Base-by-base conservation (phyloP, 2,113 vertebrate genomes). In the Sebastes schlegelii region DNA sequence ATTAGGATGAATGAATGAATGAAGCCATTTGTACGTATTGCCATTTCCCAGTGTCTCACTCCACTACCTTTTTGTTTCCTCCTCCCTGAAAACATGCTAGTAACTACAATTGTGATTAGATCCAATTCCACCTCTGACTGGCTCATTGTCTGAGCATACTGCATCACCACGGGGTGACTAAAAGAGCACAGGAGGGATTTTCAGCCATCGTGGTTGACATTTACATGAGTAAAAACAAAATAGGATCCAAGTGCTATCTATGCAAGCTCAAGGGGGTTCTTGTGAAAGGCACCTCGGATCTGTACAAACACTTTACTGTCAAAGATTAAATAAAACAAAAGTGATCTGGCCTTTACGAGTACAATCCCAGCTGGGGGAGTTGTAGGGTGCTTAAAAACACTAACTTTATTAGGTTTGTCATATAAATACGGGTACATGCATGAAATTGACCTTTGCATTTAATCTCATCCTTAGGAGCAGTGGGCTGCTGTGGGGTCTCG, bases 1-100 rank as follows among this genome's bases (percentile, higher is more conserved):
- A 91, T 93, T 93, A 91, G 92, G 72, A 87, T 85, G 84, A 90
- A 91, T 88, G 90, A 92, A 87, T 80, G 87, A 91, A 89, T 72
- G 73, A 78, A 79, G 80, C 74, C 67, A 51, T 80, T 85, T 86
- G 74, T 66, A 73, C 10, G 43, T 57, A 55, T 74, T 86, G 78
- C 64, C 74, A 62, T 77, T 80, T 66, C 79, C 67, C 49, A 19
- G 48, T 86, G 78, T 84, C 54, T 68, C 86, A 86, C 78, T 71
- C 4, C 1, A 21, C 54, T 84, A 73, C 60, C 14, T 83, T 83
- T 85, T 83, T 62, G 14, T 60, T 23, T 3, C 57, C 76, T 71
- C 62, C 57, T 80, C 71, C 52, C 75, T 81, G 69, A 86, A 84
- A 82, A 85, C 84, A 84, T 23, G 12, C 43, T 68, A 21, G 75